Conservation (phyloP, 2,888 invertebrate species). For the Machimus atricapillus region DNA sequence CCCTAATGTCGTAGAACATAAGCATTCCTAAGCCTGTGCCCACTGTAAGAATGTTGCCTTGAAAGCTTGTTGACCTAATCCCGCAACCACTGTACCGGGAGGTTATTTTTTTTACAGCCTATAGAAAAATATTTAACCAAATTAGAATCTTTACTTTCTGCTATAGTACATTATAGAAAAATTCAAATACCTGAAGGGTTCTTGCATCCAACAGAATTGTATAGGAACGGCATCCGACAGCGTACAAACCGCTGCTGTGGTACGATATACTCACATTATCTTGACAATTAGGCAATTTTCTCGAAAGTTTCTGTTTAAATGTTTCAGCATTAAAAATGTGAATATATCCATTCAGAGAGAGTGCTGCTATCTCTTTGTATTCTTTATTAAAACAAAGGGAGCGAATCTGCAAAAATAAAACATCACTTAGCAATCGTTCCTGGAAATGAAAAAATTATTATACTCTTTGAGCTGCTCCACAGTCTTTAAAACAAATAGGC, state of each 20-base stretch:
- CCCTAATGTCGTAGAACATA: conserved; percentile 92
- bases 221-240: conserved; percentile 93
- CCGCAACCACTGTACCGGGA: conserved; percentile 91
- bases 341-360: conserved; percentile 92
- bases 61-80: conserved; percentile 89
- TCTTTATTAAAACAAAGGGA: conserved; percentile 87
- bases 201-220: conserved; percentile 88
- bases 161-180: neutral
- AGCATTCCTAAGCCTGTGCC: conserved; percentile 92
- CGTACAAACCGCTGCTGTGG: conserved; percentile 86
- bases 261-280: conserved; percentile 93
- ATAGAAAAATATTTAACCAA: neutral
- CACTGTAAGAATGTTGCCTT: conserved; percentile 88
- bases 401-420: conserved; percentile 66
- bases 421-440: neutral
- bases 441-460: conserved; percentile 18
- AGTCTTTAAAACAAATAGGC: conserved; percentile 78
- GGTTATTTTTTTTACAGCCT: conserved; percentile 79
- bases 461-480: conserved; percentile 75
- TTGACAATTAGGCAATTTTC: conserved; percentile 86
- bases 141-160: neutral
- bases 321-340: conserved; percentile 92
- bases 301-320: conserved; percentile 85
- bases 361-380: conserved; percentile 86
- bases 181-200: conserved; percentile 71